Evolutionary conservation across 1,140 invertebrate species (phyloP).

Genomic region (Pogonomyrmex barbatus): DNA sequence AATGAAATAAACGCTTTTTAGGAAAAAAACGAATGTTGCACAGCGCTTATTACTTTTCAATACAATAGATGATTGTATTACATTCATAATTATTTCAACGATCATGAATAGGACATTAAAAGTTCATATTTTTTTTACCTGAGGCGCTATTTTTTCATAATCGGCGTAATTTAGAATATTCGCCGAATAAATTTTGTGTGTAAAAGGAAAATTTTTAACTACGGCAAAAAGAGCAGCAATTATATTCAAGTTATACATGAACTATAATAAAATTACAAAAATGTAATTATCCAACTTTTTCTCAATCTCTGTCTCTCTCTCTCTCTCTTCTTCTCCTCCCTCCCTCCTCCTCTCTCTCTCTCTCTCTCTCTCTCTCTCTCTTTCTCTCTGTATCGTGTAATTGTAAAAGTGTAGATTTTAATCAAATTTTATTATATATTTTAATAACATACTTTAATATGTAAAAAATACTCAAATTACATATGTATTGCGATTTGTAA

Average conservation of each 20-base stretch:
- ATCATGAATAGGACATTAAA: not conserved
- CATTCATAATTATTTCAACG: slow-evolving; percentile 7
- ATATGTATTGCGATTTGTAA: not conserved
- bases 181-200: slow-evolving; percentile 24
- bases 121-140: not conserved
- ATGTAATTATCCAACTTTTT: not conserved
- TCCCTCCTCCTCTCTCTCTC: no score
- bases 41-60: slow-evolving; percentile 8
- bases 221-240: not conserved
- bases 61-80: not conserved
- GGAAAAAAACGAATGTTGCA: not conserved
- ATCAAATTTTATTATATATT: not conserved
- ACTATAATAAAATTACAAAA: not conserved
- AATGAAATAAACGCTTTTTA: not conserved
- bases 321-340: no score
- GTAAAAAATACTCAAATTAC: not conserved
- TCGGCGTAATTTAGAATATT: not conserved
- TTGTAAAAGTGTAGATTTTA: not conserved
- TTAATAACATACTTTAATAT: not conserved
- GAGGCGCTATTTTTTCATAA: slow-evolving; percentile 1
- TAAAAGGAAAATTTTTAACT: not conserved
- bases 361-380: no score
- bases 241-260: not conserved
- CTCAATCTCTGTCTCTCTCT: no score
- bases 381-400: not conserved